These are phyloP conservation scores for Gambusia affinis DNA, from an alignment of 2,113 vertebrate species.

Conservation along the genomic window DNA sequence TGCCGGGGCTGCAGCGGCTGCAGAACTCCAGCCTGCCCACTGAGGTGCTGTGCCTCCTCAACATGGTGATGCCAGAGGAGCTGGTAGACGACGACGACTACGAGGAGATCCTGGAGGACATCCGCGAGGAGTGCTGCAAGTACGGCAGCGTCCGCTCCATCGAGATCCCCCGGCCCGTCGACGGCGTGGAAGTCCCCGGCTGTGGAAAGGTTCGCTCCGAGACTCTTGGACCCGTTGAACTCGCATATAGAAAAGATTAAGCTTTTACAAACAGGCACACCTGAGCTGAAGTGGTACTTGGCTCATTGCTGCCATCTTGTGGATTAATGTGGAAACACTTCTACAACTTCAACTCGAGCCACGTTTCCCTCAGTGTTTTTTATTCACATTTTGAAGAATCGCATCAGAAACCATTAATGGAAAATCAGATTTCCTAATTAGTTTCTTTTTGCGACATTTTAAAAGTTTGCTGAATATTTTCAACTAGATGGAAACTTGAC, in stretches of 20 bases:
- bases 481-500: too few relatives aligned
- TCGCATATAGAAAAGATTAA: too few relatives aligned
- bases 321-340: not conserved
- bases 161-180: conserved; percentile 79
- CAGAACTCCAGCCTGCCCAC: conserved; percentile 77
- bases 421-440: too few relatives aligned
- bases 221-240: not conserved
- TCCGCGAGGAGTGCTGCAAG: conserved; percentile 83
- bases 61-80: conserved; percentile 84
- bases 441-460: too few relatives aligned
- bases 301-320: not conserved
- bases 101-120: conserved; percentile 83
- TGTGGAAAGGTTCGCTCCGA: conserved; percentile 75
- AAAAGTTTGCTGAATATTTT: too few relatives aligned
- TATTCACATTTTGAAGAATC: too few relatives aligned
- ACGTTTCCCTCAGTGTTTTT: too few relatives aligned
- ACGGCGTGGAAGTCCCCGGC: conserved; percentile 79
- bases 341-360: too few relatives aligned
- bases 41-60: conserved; percentile 81
- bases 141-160: conserved; percentile 80
- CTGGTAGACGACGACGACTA: conserved; percentile 83
- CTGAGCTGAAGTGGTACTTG: not conserved
- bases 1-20: conserved; percentile 77
- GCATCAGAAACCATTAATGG: too few relatives aligned
- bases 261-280: too few relatives aligned